Base-by-base conservation (phyloP, 2,888 invertebrate species). In the Napeogenes sylphis region DNA sequence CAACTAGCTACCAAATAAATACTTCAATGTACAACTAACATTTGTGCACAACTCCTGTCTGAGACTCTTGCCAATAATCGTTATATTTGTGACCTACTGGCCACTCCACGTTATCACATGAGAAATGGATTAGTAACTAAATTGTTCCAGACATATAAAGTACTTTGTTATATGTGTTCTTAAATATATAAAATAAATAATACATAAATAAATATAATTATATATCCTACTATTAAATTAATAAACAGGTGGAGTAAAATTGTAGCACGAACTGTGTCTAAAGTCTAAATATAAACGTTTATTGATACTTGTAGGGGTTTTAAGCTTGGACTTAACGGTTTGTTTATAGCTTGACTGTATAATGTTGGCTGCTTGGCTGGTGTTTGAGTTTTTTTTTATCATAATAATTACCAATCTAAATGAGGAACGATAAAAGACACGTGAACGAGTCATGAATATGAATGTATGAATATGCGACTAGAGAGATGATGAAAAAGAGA, bases 351-450 rank as follows among this genome's bases (percentile, higher is more conserved):
- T 47, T 55, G 53, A 56, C 56, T 10, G 60, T 51, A 56, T 59
- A 42, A 64, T 59, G 58, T 45, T 56, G 55, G 59, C 56, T 45
- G n/a, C 56, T 45, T 56, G 55, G 53, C 61, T 65, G 42, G 8
- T 51, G 14, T 46, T 58, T 59, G 47, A 30, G 47, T 47, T 21
- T 21, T 21, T 51, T 33, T 53, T 47, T 46, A 47, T 56, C 45
- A 55, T 71, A 76, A 71, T 42, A 75, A 72, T 71, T 68, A 72
- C 73, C 69, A 66, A 67, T 71, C 68, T 65, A 73, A 73, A 75
- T 75, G 71, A 74, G 68, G 64, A 64, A 75, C 4, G 4, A 35
- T 35, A 35, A 65, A 70, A 74, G 75, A 78, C 76, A 74, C 12
- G 42, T 42, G 42, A 42, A 42, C 8, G 12, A 42, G 10, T 42